phyloP scores from a whole-genome alignment of 2,888 invertebrate genomes.

The Mylabris sibirica region DNA sequence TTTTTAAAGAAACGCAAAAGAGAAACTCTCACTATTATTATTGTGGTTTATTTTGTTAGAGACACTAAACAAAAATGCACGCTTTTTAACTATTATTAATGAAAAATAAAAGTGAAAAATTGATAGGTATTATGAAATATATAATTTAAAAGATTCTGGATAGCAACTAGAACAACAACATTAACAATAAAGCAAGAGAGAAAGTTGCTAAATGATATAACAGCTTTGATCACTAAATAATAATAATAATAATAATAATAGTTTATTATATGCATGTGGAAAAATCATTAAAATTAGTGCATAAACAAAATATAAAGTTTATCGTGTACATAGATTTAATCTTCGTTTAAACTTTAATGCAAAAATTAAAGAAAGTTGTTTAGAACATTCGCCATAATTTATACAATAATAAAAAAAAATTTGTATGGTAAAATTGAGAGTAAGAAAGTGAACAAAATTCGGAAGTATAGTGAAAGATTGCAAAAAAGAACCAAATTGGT shows the following conservation, averaged over 20 bases:
- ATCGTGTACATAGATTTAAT: background rate
- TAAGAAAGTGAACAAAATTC: too few relatives aligned
- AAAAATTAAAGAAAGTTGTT: background rate
- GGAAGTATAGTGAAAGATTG: too few relatives aligned
- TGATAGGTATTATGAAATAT: conserved; percentile 1
- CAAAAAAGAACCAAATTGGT: too few relatives aligned
- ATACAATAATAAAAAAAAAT: too few relatives aligned
- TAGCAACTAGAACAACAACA: background rate
- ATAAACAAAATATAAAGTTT: conserved; percentile 1
- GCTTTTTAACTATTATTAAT: background rate
- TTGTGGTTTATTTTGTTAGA: background rate
- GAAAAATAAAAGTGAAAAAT: background rate
- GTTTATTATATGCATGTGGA: background rate
- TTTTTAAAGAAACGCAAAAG: background rate
- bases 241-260: background rate
- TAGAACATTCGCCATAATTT: background rate
- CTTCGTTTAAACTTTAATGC: background rate
- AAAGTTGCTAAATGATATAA: conserved; percentile 13
- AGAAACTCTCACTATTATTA: background rate
- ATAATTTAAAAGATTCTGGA: background rate
- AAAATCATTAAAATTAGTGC: background rate
- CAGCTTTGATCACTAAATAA: conserved; percentile 2
- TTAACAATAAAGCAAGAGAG: conserved; percentile 3
- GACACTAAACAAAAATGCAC: background rate
- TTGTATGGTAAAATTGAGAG: too few relatives aligned